Percentiles rank a stretch among this genome's conserved stretches.
phyloP scores from a whole-genome alignment of 2,797 vertebrate genomes.

The Falco concolor region DNA sequence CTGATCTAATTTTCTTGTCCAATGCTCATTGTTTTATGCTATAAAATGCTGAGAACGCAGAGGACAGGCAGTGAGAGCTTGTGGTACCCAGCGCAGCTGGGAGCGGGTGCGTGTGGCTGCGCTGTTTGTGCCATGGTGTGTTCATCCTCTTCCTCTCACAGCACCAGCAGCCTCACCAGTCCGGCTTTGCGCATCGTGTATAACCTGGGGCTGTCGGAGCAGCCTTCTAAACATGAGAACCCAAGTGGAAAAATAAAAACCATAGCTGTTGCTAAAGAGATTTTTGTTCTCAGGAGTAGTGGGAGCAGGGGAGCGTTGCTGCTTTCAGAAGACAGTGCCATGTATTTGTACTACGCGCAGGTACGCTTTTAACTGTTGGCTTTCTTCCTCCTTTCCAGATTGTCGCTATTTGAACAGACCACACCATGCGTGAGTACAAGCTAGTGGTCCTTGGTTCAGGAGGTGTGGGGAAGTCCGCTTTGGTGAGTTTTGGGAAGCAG shows the following conservation, averaged over 20 bases:
- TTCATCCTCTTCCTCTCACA: not conserved
- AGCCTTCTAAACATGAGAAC: not conserved
- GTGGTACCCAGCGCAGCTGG: not conserved
- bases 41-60: not conserved
- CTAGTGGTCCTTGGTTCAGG: constrained; percentile 98
- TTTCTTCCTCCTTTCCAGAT: constrained; percentile 71
- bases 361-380: not conserved
- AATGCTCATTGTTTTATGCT: not conserved
- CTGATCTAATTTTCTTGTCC: not conserved
- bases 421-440: constrained; percentile 99
- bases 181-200: accelerated
- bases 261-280: not conserved
- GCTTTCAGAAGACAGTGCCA: not conserved
- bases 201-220: accelerated
- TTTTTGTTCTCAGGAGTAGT: accelerated
- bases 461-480: constrained; percentile 97
- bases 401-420: constrained; percentile 81
- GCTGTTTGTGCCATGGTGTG: accelerated
- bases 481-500: constrained; percentile 82
- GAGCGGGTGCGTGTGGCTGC: not conserved
- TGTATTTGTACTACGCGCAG: not conserved
- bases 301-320: not conserved
- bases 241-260: not conserved
- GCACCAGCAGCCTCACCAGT: not conserved
- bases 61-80: not conserved